Conservation (phyloP, 2,797 vertebrate genomes). For the Thripadectes ignobilis region DNA sequence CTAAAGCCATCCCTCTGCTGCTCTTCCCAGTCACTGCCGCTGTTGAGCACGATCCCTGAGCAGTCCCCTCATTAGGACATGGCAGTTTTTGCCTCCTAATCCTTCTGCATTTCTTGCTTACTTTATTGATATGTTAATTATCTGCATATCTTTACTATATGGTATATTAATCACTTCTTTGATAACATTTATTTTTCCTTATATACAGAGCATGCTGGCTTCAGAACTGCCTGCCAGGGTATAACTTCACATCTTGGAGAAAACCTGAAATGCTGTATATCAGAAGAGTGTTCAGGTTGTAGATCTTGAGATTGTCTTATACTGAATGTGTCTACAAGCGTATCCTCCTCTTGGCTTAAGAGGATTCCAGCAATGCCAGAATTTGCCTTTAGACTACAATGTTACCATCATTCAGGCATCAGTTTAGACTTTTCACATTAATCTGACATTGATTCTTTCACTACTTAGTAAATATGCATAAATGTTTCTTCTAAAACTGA, state of each 20-base stretch:
- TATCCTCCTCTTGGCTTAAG: not conserved
- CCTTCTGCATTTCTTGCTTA: not conserved
- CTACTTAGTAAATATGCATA: not conserved
- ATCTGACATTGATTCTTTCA: not conserved
- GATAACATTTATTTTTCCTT: conserved; percentile 19
- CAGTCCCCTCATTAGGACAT: not conserved
- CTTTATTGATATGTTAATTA: not conserved
- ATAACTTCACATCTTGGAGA: conserved; percentile 10
- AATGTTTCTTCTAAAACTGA: not conserved
- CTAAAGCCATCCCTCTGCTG: not conserved
- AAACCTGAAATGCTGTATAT: not conserved
- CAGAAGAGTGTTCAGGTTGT: conserved; percentile 6
- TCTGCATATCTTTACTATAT: not conserved
- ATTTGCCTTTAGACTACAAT: not conserved
- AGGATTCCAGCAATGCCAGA: not conserved
- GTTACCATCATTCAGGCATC: not conserved
- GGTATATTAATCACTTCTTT: not conserved
- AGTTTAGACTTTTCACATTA: not conserved
- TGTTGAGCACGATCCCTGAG: not conserved
- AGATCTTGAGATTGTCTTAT: conserved; percentile 43
- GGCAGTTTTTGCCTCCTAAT: not conserved
- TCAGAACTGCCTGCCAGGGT: conserved; percentile 36
- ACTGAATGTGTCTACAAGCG: not conserved
- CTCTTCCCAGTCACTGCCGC: not conserved
- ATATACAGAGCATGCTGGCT: not conserved